Conservation (phyloP, 92 coral and sea anemone genomes). For the Bergia puertoricense region DNA sequence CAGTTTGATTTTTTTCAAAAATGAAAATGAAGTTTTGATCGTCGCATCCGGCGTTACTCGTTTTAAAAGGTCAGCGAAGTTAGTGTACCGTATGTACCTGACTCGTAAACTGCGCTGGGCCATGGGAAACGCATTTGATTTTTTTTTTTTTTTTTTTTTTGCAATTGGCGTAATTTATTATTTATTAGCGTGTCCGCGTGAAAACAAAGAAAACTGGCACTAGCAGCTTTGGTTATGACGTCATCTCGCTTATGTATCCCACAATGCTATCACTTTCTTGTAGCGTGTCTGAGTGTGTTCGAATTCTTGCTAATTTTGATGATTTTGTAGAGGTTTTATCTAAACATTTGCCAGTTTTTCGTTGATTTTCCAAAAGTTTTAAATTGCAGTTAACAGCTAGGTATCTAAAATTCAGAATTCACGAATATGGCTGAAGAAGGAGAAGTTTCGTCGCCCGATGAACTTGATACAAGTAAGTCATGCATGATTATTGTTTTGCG, state of each 20-base stretch:
- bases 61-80: too few relatives aligned
- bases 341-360: not conserved
- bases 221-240: constrained; percentile 13
- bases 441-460: constrained; percentile 96
- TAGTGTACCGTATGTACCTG: too few relatives aligned
- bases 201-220: not conserved
- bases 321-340: not conserved
- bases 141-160: too few relatives aligned
- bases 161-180: too few relatives aligned
- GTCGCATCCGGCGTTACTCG: too few relatives aligned
- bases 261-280: not conserved
- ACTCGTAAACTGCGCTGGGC: too few relatives aligned
- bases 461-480: constrained; percentile 90
- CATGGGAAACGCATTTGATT: too few relatives aligned
- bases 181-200: too few relatives aligned
- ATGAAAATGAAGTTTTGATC: too few relatives aligned
- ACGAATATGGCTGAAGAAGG: constrained; percentile 92
- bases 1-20: too few relatives aligned
- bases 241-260: constrained; percentile 28
- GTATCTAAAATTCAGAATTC: not conserved
- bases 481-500: not conserved
- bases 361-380: not conserved
- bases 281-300: constrained; percentile 33
- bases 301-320: constrained; percentile 19
- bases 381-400: not conserved